Percentiles rank a stretch among this genome's conserved stretches.
Conservation (phyloP, 1,140 invertebrate species). For the Lordiphosa collinella region DNA sequence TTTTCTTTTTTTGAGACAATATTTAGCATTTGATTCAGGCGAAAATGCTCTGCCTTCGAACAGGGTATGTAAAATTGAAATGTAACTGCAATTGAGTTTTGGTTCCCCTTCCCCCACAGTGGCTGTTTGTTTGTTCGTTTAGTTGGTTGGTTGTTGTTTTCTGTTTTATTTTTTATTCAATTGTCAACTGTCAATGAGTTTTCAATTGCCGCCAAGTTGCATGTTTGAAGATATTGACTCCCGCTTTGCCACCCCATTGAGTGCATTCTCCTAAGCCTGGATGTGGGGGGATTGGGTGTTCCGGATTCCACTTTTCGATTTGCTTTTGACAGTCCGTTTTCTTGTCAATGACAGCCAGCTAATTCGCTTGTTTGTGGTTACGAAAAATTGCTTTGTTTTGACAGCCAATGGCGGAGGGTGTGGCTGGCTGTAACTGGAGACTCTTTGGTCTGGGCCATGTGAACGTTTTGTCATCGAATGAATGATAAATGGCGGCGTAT, state of each 20-base stretch:
- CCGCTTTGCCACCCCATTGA: not conserved
- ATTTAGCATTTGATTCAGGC: too few species aligned
- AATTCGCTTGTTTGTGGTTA: slow-evolving; percentile 53
- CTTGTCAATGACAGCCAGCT: slow-evolving; percentile 61
- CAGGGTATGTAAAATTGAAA: slow-evolving; percentile 51
- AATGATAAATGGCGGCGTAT: slow-evolving; percentile 42
- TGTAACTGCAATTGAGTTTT: slow-evolving; percentile 72
- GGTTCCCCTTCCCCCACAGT: slow-evolving; percentile 22
- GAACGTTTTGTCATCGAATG: slow-evolving; percentile 23
- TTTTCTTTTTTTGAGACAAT: too few species aligned
- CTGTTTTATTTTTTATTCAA: slow-evolving; percentile 43
- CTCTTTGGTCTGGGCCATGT: not conserved
- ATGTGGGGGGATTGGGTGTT: slow-evolving; percentile 39
- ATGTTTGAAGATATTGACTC: slow-evolving; percentile 57
- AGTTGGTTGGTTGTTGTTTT: slow-evolving; percentile 32
- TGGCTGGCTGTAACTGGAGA: slow-evolving; percentile 12
- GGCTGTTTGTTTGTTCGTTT: not conserved
- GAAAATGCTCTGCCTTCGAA: too few species aligned
- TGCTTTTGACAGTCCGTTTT: slow-evolving; percentile 62
- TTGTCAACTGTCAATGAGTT: slow-evolving; percentile 77
- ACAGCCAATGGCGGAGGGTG: slow-evolving; percentile 12
- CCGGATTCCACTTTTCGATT: slow-evolving; percentile 36
- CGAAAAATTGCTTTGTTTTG: slow-evolving; percentile 42
- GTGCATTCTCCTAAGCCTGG: slow-evolving; percentile 42
- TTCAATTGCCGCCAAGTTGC: slow-evolving; percentile 76